These are phyloP conservation scores for Phodopus roborovskii DNA, from an alignment of 2,113 vertebrate genomes.

Conservation along the genomic window DNA sequence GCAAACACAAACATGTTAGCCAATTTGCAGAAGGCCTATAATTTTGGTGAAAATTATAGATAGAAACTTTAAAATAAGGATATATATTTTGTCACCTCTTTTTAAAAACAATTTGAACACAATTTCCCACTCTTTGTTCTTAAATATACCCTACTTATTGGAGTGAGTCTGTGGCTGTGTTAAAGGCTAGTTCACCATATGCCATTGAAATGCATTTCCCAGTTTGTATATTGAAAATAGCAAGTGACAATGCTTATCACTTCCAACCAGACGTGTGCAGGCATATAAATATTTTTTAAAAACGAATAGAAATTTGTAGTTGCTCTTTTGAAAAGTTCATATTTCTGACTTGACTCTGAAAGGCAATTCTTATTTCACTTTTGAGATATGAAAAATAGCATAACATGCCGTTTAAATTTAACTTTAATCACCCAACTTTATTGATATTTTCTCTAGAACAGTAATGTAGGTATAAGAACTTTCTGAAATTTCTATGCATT, in stretches of 20 bases:
- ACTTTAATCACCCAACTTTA: constrained; percentile 12
- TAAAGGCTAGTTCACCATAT: constrained; percentile 1
- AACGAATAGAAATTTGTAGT: neutral
- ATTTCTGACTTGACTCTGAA: constrained; percentile 7
- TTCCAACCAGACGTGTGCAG: constrained; percentile 22
- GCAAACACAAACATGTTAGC: constrained; percentile 42
- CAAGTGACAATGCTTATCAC: constrained; percentile 35
- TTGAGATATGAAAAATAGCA: neutral
- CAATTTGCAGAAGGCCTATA: neutral
- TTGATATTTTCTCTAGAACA: constrained; percentile 53
- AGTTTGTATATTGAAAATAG: constrained; percentile 57
- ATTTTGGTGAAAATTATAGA: constrained; percentile 34
- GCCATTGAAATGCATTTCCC: neutral
- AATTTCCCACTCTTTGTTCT: neutral
- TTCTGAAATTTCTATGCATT: constrained; percentile 40
- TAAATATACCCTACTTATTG: constrained; percentile 23
- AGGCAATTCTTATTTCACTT: constrained; percentile 37
- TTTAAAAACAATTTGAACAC: constrained; percentile 16
- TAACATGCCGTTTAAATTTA: constrained; percentile 46
- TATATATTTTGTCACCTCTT: constrained; percentile 14
- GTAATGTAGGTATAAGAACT: neutral
- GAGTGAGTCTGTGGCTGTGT: neutral
- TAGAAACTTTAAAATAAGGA: neutral
- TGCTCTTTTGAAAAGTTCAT: neutral
- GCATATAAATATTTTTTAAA: neutral